Evolutionary conservation across 2,797 vertebrate genomes (phyloP).

Genomic region (Scolopax rusticola): DNA sequence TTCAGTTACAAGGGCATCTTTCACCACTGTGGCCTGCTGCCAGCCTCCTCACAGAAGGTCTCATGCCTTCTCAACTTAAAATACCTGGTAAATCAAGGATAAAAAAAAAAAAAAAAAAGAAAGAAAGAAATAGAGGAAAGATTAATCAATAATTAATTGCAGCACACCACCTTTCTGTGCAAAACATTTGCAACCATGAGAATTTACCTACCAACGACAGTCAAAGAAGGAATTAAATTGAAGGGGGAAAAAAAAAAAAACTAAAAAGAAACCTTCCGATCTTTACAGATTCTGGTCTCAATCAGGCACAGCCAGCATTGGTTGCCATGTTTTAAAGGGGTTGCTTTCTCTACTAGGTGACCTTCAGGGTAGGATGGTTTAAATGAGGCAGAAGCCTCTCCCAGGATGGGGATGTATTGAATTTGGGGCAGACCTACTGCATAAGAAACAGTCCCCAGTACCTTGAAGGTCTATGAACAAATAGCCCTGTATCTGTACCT

Average conservation of each 20-base stretch:
- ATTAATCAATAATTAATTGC: not conserved
- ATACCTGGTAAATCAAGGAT: not conserved
- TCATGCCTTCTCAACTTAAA: not conserved
- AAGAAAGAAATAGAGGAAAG: not conserved
- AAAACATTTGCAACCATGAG: not conserved
- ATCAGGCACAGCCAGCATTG: not conserved
- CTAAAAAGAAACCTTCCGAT: accelerated
- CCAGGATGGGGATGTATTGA: accelerated
- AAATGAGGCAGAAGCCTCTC: not conserved
- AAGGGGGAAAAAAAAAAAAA: not conserved
- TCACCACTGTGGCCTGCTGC: not conserved
- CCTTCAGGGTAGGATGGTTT: not conserved
- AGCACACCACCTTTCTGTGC: accelerated
- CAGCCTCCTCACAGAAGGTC: not conserved
- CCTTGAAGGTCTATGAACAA: not conserved
- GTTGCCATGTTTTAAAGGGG: not conserved
- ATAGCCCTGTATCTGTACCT: not conserved
- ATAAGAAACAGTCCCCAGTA: not conserved
- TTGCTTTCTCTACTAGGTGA: not conserved
- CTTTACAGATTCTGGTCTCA: not conserved
- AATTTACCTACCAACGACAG: not conserved
- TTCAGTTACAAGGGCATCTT: not conserved
- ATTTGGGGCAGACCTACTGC: not conserved
- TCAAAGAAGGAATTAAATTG: not conserved
- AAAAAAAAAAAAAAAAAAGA: not conserved